Conservation (phyloP, 2,113 vertebrate species). For the Xiphorhynchus elegans region DNA sequence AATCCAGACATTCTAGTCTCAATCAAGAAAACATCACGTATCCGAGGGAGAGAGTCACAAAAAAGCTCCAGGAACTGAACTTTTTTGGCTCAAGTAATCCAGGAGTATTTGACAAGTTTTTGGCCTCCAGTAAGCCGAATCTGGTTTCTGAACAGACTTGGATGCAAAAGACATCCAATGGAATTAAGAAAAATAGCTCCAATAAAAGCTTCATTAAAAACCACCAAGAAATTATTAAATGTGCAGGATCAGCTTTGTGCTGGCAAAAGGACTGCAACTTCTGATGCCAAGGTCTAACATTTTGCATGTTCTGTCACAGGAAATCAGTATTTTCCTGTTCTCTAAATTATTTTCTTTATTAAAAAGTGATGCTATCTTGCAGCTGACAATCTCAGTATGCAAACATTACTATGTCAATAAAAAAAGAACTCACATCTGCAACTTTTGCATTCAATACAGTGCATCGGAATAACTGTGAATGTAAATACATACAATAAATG, state of each 20-base stretch:
- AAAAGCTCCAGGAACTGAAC: not conserved
- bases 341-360: not conserved
- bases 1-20: not conserved
- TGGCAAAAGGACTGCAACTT: not conserved
- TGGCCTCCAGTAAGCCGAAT: not conserved
- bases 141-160: not conserved
- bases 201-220: not conserved
- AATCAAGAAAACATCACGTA: not conserved
- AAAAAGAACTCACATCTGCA: not conserved
- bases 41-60: not conserved
- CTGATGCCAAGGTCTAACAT: not conserved
- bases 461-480: not conserved
- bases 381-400: not conserved
- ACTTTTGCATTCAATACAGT: not conserved
- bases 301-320: not conserved
- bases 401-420: not conserved
- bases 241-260: not conserved
- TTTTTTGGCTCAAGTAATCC: not conserved
- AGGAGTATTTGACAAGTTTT: not conserved
- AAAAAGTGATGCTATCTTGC: not conserved
- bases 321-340: not conserved
- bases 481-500: not conserved
- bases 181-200: not conserved
- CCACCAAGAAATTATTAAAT: not conserved
- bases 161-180: not conserved